These are phyloP conservation scores for Kradibia gibbosae DNA, from an alignment of 1,140 invertebrate genomes.

Conservation along the genomic window DNA sequence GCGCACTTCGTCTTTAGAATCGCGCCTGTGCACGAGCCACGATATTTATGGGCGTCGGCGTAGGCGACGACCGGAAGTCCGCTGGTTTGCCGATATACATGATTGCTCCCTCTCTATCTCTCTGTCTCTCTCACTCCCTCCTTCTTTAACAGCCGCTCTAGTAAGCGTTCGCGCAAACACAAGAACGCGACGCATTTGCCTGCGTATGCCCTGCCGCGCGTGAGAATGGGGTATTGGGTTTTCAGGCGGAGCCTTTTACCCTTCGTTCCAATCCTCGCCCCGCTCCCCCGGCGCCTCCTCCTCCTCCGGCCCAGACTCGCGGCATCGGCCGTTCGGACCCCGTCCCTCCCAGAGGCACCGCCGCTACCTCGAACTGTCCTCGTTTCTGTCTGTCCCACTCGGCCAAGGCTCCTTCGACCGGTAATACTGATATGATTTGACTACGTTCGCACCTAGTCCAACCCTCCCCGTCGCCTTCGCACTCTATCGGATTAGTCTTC, in stretches of 20 bases:
- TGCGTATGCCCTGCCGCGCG: conserved; percentile 32
- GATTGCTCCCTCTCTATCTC: neutral
- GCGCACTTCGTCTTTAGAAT: neutral
- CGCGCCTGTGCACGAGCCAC: conserved; percentile 54
- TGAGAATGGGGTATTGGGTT: conserved; percentile 49
- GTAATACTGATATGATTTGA: conserved; percentile 64
- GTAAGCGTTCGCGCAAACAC: neutral
- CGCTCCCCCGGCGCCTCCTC: neutral
- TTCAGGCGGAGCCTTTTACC: neutral
- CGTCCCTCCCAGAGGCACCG: too few relatives aligned
- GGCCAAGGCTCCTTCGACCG: conserved; percentile 25
- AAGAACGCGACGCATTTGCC: conserved; percentile 14
- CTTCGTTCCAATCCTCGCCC: too few relatives aligned
- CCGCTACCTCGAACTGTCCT: neutral
- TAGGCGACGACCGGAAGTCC: conserved; percentile 39
- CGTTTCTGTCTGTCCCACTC: neutral
- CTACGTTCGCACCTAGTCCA: conserved; percentile 63
- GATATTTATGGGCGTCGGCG: conserved; percentile 38
- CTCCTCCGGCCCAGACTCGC: too few relatives aligned
- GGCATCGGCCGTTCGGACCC: too few relatives aligned
- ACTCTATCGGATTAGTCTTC: neutral
- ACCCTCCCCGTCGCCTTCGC: neutral
- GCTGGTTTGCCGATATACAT: conserved; percentile 22
- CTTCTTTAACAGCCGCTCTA: neutral
- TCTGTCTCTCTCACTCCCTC: neutral